A percentile compares a stretch with the other conserved stretches of the same genome.
Evolutionary conservation across 2,113 vertebrate species (phyloP).

Genomic region (Agelaius phoeniceus): DNA sequence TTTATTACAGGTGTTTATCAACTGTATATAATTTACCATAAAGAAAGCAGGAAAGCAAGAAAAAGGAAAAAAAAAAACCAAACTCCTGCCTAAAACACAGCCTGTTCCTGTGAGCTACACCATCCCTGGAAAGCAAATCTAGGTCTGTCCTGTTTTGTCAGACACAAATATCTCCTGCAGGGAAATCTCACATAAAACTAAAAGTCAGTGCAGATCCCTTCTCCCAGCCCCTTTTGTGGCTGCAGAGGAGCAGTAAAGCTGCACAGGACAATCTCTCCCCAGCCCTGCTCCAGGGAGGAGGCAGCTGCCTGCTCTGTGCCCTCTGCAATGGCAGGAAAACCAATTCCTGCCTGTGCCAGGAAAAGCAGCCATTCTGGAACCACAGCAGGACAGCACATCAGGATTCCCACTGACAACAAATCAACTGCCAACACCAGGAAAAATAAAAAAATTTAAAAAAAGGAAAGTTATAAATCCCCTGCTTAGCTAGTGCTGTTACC

Average conservation of each 20-base stretch:
- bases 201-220: not conserved
- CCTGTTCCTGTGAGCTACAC: not conserved
- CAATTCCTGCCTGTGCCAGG: not conserved
- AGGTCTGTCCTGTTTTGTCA: not conserved
- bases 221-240: not conserved
- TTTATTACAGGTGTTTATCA: constrained; percentile 27
- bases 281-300: not conserved
- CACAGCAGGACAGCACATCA: not conserved
- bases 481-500: not conserved
- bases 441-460: not conserved
- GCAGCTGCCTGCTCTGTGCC: not conserved
- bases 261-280: not conserved
- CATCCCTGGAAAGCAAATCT: constrained; percentile 25
- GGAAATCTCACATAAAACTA: not conserved
- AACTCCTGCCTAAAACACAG: not conserved
- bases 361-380: not conserved
- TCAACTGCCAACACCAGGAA: not conserved
- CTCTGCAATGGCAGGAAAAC: not conserved
- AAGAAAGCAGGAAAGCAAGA: not conserved
- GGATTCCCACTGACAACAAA: not conserved
- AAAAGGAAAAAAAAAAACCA: not conserved
- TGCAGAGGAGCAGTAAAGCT: not conserved
- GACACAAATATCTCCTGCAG: not conserved
- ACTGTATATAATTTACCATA: not conserved
- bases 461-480: not conserved